A percentile compares a stretch with the other conserved stretches of the same genome.
phyloP scores from a whole-genome alignment of 2,888 invertebrate genomes.

The Ophion obscuratus region DNA sequence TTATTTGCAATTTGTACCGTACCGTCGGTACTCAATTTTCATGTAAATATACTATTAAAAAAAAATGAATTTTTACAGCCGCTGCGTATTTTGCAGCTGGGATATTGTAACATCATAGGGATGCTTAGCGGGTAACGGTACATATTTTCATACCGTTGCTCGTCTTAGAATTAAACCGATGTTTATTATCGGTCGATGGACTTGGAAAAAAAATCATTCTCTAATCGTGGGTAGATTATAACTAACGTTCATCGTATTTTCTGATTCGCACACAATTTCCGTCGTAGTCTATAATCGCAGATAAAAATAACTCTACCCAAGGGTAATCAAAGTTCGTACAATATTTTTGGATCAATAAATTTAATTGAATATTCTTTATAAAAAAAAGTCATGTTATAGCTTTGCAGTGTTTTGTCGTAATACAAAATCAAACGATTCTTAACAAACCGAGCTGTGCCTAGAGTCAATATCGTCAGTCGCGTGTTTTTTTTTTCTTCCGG shows the following conservation, averaged over 20 bases:
- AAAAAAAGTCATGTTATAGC: conserved; percentile 31
- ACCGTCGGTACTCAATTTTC: conserved; percentile 54
- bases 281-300: not conserved
- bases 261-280: conserved; percentile 29
- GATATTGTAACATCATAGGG: conserved; percentile 34
- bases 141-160: conserved; percentile 10
- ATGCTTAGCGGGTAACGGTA: not conserved
- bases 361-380: conserved; percentile 17
- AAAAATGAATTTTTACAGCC: conserved; percentile 37
- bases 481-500: conserved; percentile 5
- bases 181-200: conserved; percentile 15
- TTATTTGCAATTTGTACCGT: conserved; percentile 63
- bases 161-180: conserved; percentile 15
- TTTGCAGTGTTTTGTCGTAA: conserved; percentile 15
- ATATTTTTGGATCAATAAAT: conserved; percentile 50
- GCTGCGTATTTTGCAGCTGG: conserved; percentile 45
- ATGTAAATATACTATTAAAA: conserved; percentile 60
- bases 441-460: conserved; percentile 23
- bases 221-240: conserved; percentile 26
- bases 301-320: conserved; percentile 14
- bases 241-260: conserved; percentile 34
- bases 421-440: conserved; percentile 14
- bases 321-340: conserved; percentile 30
- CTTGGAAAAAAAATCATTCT: conserved; percentile 20
- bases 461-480: conserved; percentile 24